Evolutionary conservation across 2,888 invertebrate species (phyloP), one percentile per base, ranked within the genome.

Genomic region (Alloscopus bannaensis): DNA sequence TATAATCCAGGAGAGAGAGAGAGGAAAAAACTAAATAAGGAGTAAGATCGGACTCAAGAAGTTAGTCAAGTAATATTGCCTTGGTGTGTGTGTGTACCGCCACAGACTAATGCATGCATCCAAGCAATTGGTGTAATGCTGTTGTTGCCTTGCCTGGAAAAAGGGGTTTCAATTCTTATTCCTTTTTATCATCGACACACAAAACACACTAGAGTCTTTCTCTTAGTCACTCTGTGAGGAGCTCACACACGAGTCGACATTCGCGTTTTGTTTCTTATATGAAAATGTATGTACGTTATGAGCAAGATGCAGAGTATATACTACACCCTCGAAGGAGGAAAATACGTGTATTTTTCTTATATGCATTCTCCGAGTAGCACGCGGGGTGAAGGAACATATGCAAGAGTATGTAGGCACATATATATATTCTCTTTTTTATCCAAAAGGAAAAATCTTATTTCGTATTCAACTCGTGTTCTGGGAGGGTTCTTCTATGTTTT

Each of bases 381-480:
- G n/a, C n/a, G n/a, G n/a, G n/a, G n/a, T n/a, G n/a, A n/a, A n/a
- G n/a, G n/a, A n/a, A n/a, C n/a, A 28, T 36, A 64, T 64, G 64
- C 64, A 64, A 42, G 36, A 36, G 20, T 69, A 69, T 57, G 52
- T 45, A 69, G 22, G 16, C 55, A 24, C 42, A 22, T 65, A 47
- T 69, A 28, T 57, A 69, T 36, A 76, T 69, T 45, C 60, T 1
- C 29, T 55, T 71, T 70, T 78, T 78, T 82, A 80, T 80, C 82
- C 80, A 80, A 82, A 82, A 78, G 71, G 78, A 72, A 76, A 77
- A 77, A 80, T 77, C 80, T 72, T 62, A 78, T 83, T 83, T 81
- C 75, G 83, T 83, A 83, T 83, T 83, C 83, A 83, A 76, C 79
- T 76, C 81, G 72, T 81, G 81, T 81, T 64, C 71, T 71, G 78